These are phyloP conservation scores for Buceros bicornis DNA, from an alignment of 2,797 vertebrate genomes.

Conservation along the genomic window DNA sequence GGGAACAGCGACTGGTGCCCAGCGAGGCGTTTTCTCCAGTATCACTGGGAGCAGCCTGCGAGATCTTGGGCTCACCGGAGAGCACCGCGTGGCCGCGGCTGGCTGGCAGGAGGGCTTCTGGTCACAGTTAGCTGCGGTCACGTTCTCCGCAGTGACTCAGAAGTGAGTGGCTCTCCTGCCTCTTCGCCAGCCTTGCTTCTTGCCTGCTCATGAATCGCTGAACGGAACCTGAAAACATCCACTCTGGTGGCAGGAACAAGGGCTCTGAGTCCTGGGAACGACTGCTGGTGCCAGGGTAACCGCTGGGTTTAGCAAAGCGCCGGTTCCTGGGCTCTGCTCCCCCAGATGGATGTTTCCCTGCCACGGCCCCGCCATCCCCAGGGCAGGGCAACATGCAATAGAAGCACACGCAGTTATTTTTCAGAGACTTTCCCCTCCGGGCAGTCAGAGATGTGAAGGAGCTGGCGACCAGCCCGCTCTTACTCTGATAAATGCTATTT, in stretches of 20 bases:
- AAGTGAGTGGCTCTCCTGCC: neutral
- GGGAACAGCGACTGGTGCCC: neutral
- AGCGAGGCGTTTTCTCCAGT: neutral
- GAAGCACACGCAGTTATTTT: conserved; percentile 20
- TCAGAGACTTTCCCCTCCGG: conserved; percentile 24
- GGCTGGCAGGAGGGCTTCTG: neutral
- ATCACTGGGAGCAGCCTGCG: neutral
- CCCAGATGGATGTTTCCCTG: neutral
- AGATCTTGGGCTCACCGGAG: neutral
- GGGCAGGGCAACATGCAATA: neutral
- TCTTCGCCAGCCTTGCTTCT: neutral
- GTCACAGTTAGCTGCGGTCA: neutral
- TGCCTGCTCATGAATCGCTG: neutral
- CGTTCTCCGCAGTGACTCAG: neutral
- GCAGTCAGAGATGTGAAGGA: conserved; percentile 45
- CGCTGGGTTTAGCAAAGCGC: neutral
- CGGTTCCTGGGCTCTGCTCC: conserved; percentile 19
- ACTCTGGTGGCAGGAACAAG: neutral
- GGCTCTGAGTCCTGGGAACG: conserved; percentile 22
- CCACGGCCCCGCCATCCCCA: neutral
- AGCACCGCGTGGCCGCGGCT: rapidly evolving
- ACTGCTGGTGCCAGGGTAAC: conserved; percentile 7
- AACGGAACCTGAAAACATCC: conserved; percentile 9
- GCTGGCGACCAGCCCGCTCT: conserved; percentile 27
- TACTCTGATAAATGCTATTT: conserved; percentile 61